phyloP scores from a whole-genome alignment of 2,797 vertebrate species.

The Malurus leucopterus region DNA sequence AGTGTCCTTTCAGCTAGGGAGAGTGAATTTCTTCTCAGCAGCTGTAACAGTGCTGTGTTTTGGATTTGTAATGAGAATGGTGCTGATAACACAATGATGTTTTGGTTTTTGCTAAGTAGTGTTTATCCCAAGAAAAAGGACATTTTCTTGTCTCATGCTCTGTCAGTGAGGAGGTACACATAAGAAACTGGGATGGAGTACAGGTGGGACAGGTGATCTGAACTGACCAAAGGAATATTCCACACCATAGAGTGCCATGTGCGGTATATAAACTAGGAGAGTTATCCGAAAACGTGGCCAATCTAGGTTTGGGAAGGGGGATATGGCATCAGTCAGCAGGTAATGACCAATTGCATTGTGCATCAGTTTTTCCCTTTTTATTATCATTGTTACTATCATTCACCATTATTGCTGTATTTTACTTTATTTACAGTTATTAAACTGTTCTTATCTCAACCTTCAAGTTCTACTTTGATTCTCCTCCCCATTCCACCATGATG shows the following conservation, averaged over 20 bases:
- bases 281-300: accelerated
- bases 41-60: neutral
- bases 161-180: neutral
- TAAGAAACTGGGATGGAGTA: neutral
- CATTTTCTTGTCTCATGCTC: neutral
- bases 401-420: neutral
- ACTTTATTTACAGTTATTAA: neutral
- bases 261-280: neutral
- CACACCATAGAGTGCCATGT: neutral
- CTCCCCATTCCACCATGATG: neutral
- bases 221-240: neutral
- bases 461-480: neutral
- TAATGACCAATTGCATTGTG: neutral
- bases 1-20: neutral
- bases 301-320: neutral
- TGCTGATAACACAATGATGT: neutral
- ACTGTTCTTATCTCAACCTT: neutral
- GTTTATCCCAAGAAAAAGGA: neutral
- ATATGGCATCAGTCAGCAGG: neutral
- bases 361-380: neutral
- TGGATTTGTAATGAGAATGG: neutral
- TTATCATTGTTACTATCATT: no score
- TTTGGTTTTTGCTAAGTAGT: accelerated
- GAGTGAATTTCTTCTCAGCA: neutral
- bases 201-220: neutral